A percentile compares a stretch with the other conserved stretches of the same genome.
Evolutionary conservation across 2,888 invertebrate species (phyloP).

Genomic region (Pachymerium ferrugineum): DNA sequence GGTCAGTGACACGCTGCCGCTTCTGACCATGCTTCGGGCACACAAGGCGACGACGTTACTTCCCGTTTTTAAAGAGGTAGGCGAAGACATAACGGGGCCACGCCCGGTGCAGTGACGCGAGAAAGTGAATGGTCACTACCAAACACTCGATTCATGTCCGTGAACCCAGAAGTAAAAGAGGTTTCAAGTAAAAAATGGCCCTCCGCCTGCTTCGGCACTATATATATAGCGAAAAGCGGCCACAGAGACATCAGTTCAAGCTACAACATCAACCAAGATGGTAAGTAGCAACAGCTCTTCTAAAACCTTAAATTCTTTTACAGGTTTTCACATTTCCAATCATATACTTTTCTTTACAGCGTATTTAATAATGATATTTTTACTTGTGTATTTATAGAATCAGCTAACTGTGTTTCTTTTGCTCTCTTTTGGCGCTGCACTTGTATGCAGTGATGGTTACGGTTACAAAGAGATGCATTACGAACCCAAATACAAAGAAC

Average conservation of each 20-base stretch:
- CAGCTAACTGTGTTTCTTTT: not conserved
- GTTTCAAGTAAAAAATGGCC: not conserved
- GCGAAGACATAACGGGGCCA: not conserved
- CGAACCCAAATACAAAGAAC: not conserved
- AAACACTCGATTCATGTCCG: constrained; percentile 5
- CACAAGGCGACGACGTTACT: not conserved
- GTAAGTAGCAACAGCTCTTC: not conserved
- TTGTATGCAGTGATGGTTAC: not conserved
- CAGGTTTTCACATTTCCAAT: too few relatives aligned
- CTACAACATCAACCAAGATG: not conserved
- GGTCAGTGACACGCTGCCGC: not conserved
- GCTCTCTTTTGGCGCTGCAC: not conserved
- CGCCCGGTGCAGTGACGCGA: constrained; percentile 18
- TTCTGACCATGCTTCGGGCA: not conserved
- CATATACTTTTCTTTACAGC: too few relatives aligned
- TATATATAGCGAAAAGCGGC: not conserved
- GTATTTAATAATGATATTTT: too few relatives aligned
- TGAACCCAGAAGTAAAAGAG: constrained; percentile 14
- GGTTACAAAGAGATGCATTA: constrained; percentile 17
- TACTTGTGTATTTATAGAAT: too few relatives aligned
- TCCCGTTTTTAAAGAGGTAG: not conserved
- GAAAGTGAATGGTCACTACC: constrained; percentile 11
- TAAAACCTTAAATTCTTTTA: too few relatives aligned
- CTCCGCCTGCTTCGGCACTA: not conserved
- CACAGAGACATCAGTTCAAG: too few relatives aligned